A percentile compares a stretch with the other conserved stretches of the same genome.
Conservation (phyloP, 2,888 invertebrate species). For the Anagyrus pseudococci region DNA sequence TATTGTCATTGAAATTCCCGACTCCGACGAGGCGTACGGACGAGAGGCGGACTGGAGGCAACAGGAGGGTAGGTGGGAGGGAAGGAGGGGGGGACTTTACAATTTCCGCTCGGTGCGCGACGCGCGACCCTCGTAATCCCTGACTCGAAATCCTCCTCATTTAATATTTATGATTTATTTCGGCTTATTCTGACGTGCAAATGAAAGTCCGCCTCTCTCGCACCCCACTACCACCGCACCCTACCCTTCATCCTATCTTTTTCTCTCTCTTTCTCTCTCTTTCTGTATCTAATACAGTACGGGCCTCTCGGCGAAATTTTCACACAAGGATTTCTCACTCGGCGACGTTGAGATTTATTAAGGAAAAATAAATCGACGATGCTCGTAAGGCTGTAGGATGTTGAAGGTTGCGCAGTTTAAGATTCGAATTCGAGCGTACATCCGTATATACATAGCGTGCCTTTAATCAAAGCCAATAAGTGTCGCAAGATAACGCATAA, state of each 20-base stretch:
- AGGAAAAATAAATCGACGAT: no score
- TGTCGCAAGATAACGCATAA: no score
- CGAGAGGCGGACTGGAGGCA: constrained; percentile 24
- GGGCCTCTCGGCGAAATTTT: constrained; percentile 17
- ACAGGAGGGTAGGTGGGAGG: not conserved
- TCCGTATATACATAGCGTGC: no score
- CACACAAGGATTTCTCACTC: constrained; percentile 37
- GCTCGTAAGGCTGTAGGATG: no score
- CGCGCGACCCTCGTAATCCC: constrained; percentile 55
- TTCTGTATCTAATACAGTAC: no score
- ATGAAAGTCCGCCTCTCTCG: constrained; percentile 45
- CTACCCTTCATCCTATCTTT: no score
- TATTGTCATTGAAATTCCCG: constrained; percentile 58
- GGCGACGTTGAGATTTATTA: no score
- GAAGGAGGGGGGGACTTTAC: constrained; percentile 46
- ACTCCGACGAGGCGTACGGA: constrained; percentile 37
- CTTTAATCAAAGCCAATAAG: no score
- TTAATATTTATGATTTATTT: constrained; percentile 63
- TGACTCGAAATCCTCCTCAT: constrained; percentile 52
- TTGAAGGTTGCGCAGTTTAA: no score
- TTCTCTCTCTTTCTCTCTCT: no score
- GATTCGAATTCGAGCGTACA: no score
- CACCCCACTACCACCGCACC: not conserved
- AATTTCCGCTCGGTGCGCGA: constrained; percentile 51
- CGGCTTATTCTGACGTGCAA: constrained; percentile 60